Conservation (phyloP, 92 coral and sea anemone species). For the Epizoanthus scotinus region DNA sequence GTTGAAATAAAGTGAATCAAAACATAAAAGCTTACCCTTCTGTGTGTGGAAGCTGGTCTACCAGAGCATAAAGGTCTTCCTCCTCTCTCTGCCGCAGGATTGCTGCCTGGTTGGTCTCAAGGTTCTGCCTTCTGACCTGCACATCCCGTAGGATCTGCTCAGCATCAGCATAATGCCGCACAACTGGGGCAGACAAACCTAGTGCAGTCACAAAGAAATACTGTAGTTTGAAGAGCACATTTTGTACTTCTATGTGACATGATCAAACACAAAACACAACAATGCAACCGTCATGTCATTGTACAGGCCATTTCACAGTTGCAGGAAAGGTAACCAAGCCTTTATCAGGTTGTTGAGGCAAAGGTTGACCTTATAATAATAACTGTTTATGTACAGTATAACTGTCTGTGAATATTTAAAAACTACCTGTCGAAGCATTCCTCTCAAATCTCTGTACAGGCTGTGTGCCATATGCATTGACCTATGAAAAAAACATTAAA, state of each 20-base stretch:
- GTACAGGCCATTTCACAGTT: too few relatives aligned
- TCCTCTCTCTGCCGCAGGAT: constrained; percentile 80
- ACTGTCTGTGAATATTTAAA: background rate
- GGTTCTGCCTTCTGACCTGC: constrained; percentile 65
- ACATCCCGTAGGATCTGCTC: constrained; percentile 82
- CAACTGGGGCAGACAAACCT: constrained; percentile 44
- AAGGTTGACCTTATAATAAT: too few relatives aligned
- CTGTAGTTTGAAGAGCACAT: background rate
- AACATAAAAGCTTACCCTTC: constrained; percentile 54
- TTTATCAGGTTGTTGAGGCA: too few relatives aligned
- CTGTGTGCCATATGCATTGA: background rate
- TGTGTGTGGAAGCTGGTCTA: constrained; percentile 58
- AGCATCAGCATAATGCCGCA: constrained; percentile 72
- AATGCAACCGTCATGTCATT: background rate
- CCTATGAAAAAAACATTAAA: background rate
- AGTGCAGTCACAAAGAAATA: constrained; percentile 20
- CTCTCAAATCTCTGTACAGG: background rate
- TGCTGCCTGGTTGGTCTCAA: constrained; percentile 77
- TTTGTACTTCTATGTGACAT: background rate
- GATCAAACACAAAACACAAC: background rate
- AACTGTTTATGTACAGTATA: too few relatives aligned
- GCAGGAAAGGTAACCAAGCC: too few relatives aligned
- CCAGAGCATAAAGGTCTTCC: constrained; percentile 72
- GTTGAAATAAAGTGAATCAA: background rate
- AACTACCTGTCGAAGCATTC: constrained; percentile 13